Evolutionary conservation across 2,888 invertebrate species (phyloP), one percentile per base, ranked within the genome.

Genomic region (Polymixis flavicincta): DNA sequence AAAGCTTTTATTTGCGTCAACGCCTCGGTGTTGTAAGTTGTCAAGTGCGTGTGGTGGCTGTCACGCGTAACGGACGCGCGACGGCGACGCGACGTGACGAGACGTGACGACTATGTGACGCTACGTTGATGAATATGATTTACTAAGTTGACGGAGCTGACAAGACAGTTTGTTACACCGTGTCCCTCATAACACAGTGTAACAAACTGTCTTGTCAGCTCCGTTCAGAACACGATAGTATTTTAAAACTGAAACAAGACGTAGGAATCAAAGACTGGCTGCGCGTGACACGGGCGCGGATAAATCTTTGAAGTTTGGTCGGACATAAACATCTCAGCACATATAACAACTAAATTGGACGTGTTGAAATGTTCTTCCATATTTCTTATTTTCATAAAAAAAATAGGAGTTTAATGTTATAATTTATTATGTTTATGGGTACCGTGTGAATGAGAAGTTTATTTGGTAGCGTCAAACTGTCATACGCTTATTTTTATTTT

Each of bases 1-100:
- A 83, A 85, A 83, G 82, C 71, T 87, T 89, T 87, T 84, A 87
- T 88, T 87, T 85, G 78, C 84, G 83, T 88, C 84, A 87, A 88
- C 74, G 88, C 85, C 79, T 82, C 63, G 67, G 67, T 87, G 85
- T 90, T 77, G 82, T 80, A 71, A 82, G 76, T 74, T 81, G 84
- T 85, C 85, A 80, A 75, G 72, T 74, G 74, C 68, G 74, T 71
- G 67, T 55, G 76, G 61, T 55, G 65, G 54, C 59, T 60, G 75
- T 65, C 66, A 70, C 65, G 73, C 64, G 42, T 55, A 74, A 54
- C 71, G 70, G 72, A 60, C 60, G 70, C 59, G 78, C 25, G 50
- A 52, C 66, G 66, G 70, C 73, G 66, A 19, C 48, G 55, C 1
- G 64, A 42, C 42, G 37, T 45, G 54, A 55, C 74, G 37, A 76